Conservation (phyloP, 2,797 vertebrate species). For the Halcyon badia region DNA sequence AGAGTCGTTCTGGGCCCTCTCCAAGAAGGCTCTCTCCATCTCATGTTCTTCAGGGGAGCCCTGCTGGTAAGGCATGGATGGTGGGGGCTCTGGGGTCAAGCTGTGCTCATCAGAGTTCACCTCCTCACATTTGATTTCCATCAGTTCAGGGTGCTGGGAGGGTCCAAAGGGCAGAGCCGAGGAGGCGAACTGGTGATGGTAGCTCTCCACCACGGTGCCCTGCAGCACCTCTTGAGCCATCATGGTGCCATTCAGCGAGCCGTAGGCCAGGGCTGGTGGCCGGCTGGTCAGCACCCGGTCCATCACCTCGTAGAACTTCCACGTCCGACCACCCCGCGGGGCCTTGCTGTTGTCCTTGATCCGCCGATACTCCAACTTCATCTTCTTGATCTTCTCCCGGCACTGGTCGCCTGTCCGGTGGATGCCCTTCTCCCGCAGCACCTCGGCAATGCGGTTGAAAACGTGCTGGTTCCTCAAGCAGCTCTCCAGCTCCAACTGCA, state of each 20-base stretch:
- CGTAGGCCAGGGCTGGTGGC: slow-evolving; percentile 85
- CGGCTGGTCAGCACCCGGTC: slow-evolving; percentile 90
- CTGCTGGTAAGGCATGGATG: slow-evolving; percentile 85
- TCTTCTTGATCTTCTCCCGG: slow-evolving; percentile 95
- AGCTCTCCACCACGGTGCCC: slow-evolving; percentile 73
- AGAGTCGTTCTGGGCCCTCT: slow-evolving; percentile 73
- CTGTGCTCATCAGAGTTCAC: slow-evolving; percentile 85
- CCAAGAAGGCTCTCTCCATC: slow-evolving; percentile 74
- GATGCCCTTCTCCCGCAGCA: slow-evolving; percentile 88
- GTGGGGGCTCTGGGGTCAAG: slow-evolving; percentile 80
- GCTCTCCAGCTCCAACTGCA: slow-evolving; percentile 91
- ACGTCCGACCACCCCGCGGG: slow-evolving; percentile 81
- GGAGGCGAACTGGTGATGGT: slow-evolving; percentile 53
- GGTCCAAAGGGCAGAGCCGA: slow-evolving; percentile 43
- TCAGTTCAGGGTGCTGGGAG: slow-evolving; percentile 77
- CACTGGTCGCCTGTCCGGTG: slow-evolving; percentile 90
- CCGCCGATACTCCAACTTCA: slow-evolving; percentile 93
- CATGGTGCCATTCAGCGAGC: slow-evolving; percentile 80
- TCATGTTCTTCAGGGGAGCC: slow-evolving; percentile 85
- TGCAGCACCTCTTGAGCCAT: slow-evolving; percentile 85
- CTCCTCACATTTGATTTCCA: slow-evolving; percentile 90
- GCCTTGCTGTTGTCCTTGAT: slow-evolving; percentile 91
- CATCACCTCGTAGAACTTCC: slow-evolving; percentile 94
- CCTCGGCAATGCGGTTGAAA: slow-evolving; percentile 90
- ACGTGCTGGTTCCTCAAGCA: slow-evolving; percentile 91